These are phyloP conservation scores for Netelia inedita DNA, from an alignment of 2,888 invertebrate species.

Conservation along the genomic window DNA sequence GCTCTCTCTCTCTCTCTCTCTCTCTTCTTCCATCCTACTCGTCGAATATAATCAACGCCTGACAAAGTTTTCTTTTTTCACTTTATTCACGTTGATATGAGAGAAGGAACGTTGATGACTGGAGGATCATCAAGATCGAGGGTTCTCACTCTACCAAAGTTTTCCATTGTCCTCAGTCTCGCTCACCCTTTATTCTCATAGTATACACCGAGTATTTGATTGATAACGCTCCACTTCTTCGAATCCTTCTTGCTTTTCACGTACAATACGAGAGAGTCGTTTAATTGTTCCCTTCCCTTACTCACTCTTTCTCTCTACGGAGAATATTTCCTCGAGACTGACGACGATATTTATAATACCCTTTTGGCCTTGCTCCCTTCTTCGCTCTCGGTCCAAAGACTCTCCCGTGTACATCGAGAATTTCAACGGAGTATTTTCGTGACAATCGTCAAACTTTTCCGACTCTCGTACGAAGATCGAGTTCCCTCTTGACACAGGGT, in stretches of 20 bases:
- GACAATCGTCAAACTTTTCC: constrained; percentile 37
- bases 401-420: constrained; percentile 30
- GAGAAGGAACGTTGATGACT: background rate
- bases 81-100: background rate
- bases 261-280: constrained; percentile 15
- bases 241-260: constrained; percentile 12
- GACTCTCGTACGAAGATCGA: constrained; percentile 27
- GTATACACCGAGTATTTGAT: constrained; percentile 64
- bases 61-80: constrained; percentile 55
- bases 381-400: background rate
- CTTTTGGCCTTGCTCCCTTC: background rate
- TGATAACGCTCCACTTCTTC: constrained; percentile 53
- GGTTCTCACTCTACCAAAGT: constrained; percentile 39
- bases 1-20: constrained; percentile 43
- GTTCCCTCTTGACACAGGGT: background rate
- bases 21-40: constrained; percentile 35
- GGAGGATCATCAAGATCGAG: constrained; percentile 3
- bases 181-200: constrained; percentile 41
- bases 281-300: constrained; percentile 37
- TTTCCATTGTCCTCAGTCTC: constrained; percentile 39
- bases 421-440: constrained; percentile 19
- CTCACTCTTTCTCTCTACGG: background rate
- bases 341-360: constrained; percentile 42
- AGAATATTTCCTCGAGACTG: constrained; percentile 29
- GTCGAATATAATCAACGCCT: constrained; percentile 27